These are phyloP conservation scores for Hylomyscus alleni DNA, from an alignment of 2,797 vertebrate genomes.

Conservation along the genomic window DNA sequence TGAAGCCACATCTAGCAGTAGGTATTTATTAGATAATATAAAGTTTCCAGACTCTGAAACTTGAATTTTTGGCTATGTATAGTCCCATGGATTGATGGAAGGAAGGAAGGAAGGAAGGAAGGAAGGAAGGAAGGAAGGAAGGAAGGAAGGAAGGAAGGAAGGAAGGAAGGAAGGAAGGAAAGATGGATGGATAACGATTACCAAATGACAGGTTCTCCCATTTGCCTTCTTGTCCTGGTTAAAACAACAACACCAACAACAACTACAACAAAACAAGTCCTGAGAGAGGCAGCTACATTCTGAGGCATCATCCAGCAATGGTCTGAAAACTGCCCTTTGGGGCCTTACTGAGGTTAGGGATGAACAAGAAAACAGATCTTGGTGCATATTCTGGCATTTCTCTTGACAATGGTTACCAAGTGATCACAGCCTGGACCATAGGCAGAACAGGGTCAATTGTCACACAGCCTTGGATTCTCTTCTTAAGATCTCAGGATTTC, in stretches of 20 bases:
- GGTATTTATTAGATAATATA: neutral
- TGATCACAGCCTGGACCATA: no score
- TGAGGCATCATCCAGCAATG: neutral
- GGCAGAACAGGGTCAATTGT: no score
- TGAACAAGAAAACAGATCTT: neutral
- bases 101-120: no score
- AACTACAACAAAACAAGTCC: neutral
- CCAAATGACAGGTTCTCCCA: accelerated
- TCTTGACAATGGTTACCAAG: neutral
- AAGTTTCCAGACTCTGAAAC: neutral
- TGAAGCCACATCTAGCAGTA: neutral
- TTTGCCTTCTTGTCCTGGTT: neutral
- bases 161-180: neutral
- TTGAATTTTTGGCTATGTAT: neutral
- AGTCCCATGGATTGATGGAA: no score
- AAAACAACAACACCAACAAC: neutral
- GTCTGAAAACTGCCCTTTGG: neutral
- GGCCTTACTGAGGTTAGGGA: no score
- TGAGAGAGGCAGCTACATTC: neutral
- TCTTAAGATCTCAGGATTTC: neutral
- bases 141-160: neutral
- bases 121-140: no score
- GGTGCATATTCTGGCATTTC: accelerated
- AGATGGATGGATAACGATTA: neutral
- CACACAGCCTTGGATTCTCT: neutral